phyloP scores from a whole-genome alignment of 2,797 vertebrate species.

The Cygnus olor region DNA sequence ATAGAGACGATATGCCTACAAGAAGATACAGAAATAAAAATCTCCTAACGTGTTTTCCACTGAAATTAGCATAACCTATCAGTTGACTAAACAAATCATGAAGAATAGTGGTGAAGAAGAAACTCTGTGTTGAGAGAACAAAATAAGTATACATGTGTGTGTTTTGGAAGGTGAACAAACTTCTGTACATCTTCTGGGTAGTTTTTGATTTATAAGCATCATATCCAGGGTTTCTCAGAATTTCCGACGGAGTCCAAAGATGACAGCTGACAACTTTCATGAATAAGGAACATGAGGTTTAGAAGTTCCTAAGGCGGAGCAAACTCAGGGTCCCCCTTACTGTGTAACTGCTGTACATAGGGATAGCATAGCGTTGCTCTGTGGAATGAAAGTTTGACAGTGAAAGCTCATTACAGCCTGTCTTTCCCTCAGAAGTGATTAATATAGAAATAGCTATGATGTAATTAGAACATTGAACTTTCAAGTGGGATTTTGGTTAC shows the following conservation, averaged over 20 bases:
- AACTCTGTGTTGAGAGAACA: accelerated
- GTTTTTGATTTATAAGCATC: not conserved
- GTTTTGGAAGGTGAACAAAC: not conserved
- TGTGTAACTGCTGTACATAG: not conserved
- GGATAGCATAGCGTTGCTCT: not conserved
- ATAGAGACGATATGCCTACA: conserved; percentile 38
- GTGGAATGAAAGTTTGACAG: not conserved
- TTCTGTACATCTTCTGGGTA: not conserved
- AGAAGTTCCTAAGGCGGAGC: not conserved
- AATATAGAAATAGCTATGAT: not conserved
- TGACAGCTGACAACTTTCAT: not conserved
- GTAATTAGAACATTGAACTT: not conserved
- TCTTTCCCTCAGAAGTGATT: not conserved
- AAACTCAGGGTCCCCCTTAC: not conserved
- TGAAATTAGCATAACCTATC: conserved; percentile 34
- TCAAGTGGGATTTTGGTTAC: not conserved
- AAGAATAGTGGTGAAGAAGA: not conserved
- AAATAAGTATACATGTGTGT: too few relatives aligned
- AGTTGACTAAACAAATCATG: conserved; percentile 8
- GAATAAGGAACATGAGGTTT: not conserved
- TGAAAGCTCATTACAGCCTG: not conserved
- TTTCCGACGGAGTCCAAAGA: not conserved
- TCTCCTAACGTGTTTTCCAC: not conserved
- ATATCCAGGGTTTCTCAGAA: not conserved
- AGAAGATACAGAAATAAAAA: conserved; percentile 50